Conservation (phyloP, 1,140 invertebrate genomes). For the Ganaspis sp. region DNA sequence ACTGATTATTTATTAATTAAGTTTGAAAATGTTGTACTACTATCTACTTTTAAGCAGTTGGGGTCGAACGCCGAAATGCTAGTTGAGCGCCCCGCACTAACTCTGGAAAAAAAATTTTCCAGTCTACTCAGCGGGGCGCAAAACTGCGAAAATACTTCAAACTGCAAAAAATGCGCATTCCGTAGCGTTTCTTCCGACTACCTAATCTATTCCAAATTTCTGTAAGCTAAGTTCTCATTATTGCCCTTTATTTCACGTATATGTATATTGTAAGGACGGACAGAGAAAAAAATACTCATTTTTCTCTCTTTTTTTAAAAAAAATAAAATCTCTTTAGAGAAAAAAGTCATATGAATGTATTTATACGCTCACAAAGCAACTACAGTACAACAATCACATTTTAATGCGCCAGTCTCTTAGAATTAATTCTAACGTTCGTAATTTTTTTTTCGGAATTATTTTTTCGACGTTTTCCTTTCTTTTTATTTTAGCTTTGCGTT, state of each 20-base stretch:
- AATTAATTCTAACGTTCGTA: slow-evolving; percentile 5
- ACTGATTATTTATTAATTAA: slow-evolving; percentile 77
- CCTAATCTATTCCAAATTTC: slow-evolving; percentile 69
- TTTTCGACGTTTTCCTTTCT: slow-evolving; percentile 34
- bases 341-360: slow-evolving; percentile 27
- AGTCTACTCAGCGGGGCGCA: not conserved
- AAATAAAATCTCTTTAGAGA: slow-evolving; percentile 31
- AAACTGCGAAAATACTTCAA: not conserved
- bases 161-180: slow-evolving; percentile 15
- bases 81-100: no score
- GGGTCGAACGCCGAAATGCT: not conserved
- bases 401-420: slow-evolving; percentile 21
- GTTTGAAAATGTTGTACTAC: slow-evolving; percentile 68
- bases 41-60: slow-evolving; percentile 50
- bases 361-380: slow-evolving; percentile 27
- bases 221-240: slow-evolving; percentile 65
- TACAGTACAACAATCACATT: slow-evolving; percentile 24
- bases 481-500: slow-evolving; percentile 47
- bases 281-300: slow-evolving; percentile 60
- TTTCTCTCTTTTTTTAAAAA: slow-evolving; percentile 41
- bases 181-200: slow-evolving; percentile 48
- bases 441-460: not conserved
- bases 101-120: slow-evolving; percentile 28
- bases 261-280: slow-evolving; percentile 54
- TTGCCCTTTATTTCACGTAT: slow-evolving; percentile 50